Base-by-base conservation (phyloP, 2,797 vertebrate genomes). In the Fundulus diaphanus region DNA sequence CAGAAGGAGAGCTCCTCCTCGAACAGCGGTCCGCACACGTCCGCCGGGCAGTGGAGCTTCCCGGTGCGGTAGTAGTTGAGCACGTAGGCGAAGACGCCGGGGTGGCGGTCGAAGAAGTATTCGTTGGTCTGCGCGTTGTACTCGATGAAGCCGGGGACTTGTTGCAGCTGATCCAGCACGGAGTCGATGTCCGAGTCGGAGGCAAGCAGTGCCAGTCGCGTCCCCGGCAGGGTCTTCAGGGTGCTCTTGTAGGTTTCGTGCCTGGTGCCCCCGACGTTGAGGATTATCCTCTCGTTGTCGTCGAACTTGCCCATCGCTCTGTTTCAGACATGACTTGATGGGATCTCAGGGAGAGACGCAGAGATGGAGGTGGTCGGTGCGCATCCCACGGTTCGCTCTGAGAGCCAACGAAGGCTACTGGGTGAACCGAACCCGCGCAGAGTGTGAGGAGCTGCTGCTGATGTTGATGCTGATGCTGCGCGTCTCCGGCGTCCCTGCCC, bases 21-120 rank as follows among this genome's bases (percentile, higher is more conserved):
- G 85, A 97, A 98, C 70, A 99, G 95, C 35, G 98, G 98, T 73
- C 97, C 97, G 90, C 98, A 99, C 85, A 99, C 97, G 90, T 99
- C 98, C 75, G 97, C 97, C 8, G 97, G 98, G 94, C 97, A 99
- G 93, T 99, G 98, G 80, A 99, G 96, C 89, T 97, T 98, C 79
- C 98, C 98, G 0, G 98, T 99, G 84, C 98, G 97, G 93, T 99
- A 99, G 84, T 99, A 99, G 94, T 99, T 99, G 89, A 96, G 97
- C 93, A 99, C 97, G 79, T 97, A 97, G 59, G 97, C 97, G 74
- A 99, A 99, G 78, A 99, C 97, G 0, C 96, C 97, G 7, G 97
- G 98, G 92, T 99, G 97, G 48, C 98, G 96, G 92, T 99, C 97
- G 81, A 99, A 99, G 91, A 99, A 99, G 86, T 97, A 98, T 92